A percentile compares a stretch with the other conserved stretches of the same genome.
phyloP scores from a whole-genome alignment of 2,797 vertebrate species.

The Parambassis ranga region DNA sequence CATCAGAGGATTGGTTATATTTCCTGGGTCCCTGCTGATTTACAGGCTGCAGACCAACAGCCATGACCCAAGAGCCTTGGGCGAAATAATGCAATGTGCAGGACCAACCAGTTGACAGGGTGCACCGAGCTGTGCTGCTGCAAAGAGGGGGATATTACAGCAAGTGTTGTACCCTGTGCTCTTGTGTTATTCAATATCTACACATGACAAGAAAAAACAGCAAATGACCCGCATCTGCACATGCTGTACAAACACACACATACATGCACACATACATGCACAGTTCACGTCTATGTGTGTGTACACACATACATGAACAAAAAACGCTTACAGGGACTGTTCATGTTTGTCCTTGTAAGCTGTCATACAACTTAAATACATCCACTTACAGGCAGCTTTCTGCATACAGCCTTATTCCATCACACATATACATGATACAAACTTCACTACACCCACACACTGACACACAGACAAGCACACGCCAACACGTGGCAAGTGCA shows the following conservation, averaged over 20 bases:
- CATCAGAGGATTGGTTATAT: background rate
- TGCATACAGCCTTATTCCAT: background rate
- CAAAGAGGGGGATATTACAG: background rate
- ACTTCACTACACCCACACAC: slow-evolving; percentile 3
- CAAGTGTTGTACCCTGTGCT: background rate
- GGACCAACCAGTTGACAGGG: background rate
- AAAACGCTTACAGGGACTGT: background rate
- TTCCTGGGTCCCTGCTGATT: slow-evolving; percentile 9
- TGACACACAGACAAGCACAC: slow-evolving; percentile 9
- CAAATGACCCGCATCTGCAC: no score
- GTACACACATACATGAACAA: background rate
- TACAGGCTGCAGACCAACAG: slow-evolving; percentile 12
- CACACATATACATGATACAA: slow-evolving; percentile 1
- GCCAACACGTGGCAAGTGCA: slow-evolving; percentile 20
- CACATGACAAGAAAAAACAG: background rate
- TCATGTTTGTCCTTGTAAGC: background rate
- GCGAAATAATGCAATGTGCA: background rate
- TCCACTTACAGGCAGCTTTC: background rate
- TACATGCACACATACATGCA: no score
- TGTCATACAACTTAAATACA: background rate
- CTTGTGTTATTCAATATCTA: no score
- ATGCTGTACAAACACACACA: no score
- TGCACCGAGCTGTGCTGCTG: background rate
- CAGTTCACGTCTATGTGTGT: no score
- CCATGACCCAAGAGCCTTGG: background rate